A percentile compares a stretch with the other conserved stretches of the same genome.
Conservation (phyloP, 2,797 vertebrate genomes). For the Amazona finschi region DNA sequence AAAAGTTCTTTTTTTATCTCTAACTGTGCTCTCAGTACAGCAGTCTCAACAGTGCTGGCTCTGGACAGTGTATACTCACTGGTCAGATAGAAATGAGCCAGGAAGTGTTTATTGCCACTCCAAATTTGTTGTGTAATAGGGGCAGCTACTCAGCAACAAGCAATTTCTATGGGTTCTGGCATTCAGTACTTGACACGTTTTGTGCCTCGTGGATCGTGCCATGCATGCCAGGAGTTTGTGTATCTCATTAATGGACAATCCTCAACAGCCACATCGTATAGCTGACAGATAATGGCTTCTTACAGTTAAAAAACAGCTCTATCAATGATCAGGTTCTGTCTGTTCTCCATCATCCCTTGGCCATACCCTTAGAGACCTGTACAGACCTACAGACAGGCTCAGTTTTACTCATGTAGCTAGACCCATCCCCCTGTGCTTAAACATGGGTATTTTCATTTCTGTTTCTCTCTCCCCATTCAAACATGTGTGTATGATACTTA, state of each 20-base stretch:
- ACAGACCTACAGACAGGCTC: background rate
- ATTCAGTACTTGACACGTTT: background rate
- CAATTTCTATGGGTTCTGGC: background rate
- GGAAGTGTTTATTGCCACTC: background rate
- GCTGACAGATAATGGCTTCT: background rate
- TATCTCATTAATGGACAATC: background rate
- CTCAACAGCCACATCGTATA: background rate
- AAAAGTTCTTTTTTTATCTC: background rate
- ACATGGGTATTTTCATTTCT: fast-evolving
- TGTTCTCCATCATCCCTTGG: background rate
- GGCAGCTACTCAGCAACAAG: background rate
- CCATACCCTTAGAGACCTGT: background rate
- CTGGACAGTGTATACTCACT: background rate
- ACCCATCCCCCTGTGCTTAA: background rate
- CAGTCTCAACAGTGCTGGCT: background rate
- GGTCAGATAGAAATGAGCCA: background rate
- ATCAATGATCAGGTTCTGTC: background rate
- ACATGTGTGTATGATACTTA: background rate
- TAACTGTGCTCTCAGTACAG: background rate
- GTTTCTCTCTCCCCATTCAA: background rate
- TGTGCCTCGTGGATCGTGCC: background rate
- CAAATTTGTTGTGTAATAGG: background rate
- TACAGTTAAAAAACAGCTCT: background rate
- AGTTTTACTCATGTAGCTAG: background rate
- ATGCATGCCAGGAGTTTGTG: background rate